These are phyloP conservation scores for Dasyurus viverrinus DNA, from an alignment of 2,113 vertebrate species.

Conservation along the genomic window DNA sequence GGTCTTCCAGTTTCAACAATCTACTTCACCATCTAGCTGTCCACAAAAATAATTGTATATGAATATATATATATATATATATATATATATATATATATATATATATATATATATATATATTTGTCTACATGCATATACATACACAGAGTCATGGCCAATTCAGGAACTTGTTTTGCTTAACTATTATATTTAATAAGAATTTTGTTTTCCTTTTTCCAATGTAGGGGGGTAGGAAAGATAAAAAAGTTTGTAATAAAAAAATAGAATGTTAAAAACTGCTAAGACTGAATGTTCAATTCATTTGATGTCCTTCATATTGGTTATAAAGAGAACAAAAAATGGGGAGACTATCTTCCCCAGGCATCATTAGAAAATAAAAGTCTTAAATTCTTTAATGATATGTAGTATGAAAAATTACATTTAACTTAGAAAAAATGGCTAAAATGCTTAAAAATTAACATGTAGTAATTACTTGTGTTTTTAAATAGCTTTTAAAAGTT, in stretches of 20 bases:
- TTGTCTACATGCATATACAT: background rate
- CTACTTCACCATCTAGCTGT: background rate
- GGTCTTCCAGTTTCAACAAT: background rate
- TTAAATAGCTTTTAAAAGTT: background rate
- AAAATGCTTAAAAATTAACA: conserved; percentile 3
- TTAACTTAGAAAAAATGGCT: conserved; percentile 44
- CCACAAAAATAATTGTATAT: background rate
- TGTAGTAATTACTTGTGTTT: conserved; percentile 19
- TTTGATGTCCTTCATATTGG: conserved; percentile 40
- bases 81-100: no score
- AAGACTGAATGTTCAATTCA: conserved; percentile 51
- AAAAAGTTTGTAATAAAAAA: background rate
- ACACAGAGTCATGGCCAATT: background rate
- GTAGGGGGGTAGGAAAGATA: background rate
- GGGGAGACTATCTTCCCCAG: background rate
- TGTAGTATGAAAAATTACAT: conserved; percentile 42
- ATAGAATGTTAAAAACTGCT: conserved; percentile 25
- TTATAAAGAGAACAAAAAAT: conserved; percentile 27
- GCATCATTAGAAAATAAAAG: conserved; percentile 39
- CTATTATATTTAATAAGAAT: background rate
- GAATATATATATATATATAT: no score
- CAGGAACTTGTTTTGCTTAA: background rate
- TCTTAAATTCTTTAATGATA: conserved; percentile 34
- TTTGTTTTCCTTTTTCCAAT: background rate
- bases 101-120: background rate